A percentile compares a stretch with the other conserved stretches of the same genome.
Evolutionary conservation across 2,113 vertebrate species (phyloP).

Genomic region (Sapajus apella): DNA sequence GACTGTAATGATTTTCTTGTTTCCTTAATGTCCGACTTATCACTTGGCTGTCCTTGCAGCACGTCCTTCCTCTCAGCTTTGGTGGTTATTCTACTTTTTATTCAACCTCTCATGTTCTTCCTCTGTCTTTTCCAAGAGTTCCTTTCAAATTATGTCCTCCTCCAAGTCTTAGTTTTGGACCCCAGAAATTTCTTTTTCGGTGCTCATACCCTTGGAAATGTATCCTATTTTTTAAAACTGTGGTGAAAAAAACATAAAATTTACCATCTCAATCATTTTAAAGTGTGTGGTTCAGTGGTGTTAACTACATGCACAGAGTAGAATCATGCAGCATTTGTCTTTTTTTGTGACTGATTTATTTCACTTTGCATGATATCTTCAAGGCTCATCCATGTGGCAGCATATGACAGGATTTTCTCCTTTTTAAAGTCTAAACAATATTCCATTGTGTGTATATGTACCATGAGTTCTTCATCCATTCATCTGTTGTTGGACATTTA

Average conservation of each 20-base stretch:
- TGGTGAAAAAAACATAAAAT: background rate
- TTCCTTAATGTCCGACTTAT: background rate
- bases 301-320: background rate
- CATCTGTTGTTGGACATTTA: background rate
- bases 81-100: background rate
- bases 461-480: background rate
- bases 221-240: background rate
- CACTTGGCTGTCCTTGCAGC: background rate
- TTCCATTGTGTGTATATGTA: background rate
- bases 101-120: background rate
- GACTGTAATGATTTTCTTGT: background rate
- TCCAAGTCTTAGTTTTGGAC: background rate
- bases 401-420: background rate
- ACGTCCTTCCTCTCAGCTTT: background rate
- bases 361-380: background rate
- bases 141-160: background rate
- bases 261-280: background rate
- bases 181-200: background rate
- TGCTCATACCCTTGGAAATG: background rate
- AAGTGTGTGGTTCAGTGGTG: background rate
- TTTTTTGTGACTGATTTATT: slow-evolving; percentile 2
- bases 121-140: background rate
- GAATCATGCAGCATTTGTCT: background rate
- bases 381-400: background rate
- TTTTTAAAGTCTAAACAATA: background rate